Evolutionary conservation across 1,140 invertebrate genomes (phyloP).

Genomic region (Brachionus koreanus): DNA sequence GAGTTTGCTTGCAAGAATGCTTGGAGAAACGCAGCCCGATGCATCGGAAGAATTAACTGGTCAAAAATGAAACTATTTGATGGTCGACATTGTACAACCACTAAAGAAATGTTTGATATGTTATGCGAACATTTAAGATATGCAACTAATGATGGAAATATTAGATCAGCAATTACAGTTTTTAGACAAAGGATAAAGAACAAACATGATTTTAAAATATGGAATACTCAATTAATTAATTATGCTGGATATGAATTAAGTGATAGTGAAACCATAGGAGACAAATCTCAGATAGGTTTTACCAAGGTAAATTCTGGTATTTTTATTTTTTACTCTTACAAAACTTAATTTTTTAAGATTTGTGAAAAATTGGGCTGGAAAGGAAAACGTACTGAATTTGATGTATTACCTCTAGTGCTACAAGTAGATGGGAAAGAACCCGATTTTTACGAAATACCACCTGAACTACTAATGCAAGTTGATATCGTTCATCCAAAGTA

Average conservation of each 20-base stretch:
- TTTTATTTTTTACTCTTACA: conserved; percentile 43
- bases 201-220: conserved; percentile 77
- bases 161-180: conserved; percentile 87
- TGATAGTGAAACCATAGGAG: conserved; percentile 55
- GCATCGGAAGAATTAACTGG: conserved; percentile 92
- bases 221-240: conserved; percentile 80
- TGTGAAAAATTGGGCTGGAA: conserved; percentile 84
- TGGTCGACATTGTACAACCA: not conserved
- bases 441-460: conserved; percentile 80
- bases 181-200: conserved; percentile 80
- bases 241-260: conserved; percentile 74
- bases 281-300: conserved; percentile 71
- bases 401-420: conserved; percentile 81
- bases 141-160: conserved; percentile 90
- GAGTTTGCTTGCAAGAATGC: conserved; percentile 86
- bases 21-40: conserved; percentile 86
- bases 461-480: conserved; percentile 80
- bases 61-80: conserved; percentile 78
- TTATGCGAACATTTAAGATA: conserved; percentile 94
- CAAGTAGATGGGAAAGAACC: conserved; percentile 90
- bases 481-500: conserved; percentile 83
- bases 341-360: conserved; percentile 62
- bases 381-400: conserved; percentile 66
- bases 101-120: conserved; percentile 77
- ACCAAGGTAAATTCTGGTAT: conserved; percentile 69